phyloP scores from a whole-genome alignment of 92 coral and sea anemone genomes.

The Palythoa caribaeorum region DNA sequence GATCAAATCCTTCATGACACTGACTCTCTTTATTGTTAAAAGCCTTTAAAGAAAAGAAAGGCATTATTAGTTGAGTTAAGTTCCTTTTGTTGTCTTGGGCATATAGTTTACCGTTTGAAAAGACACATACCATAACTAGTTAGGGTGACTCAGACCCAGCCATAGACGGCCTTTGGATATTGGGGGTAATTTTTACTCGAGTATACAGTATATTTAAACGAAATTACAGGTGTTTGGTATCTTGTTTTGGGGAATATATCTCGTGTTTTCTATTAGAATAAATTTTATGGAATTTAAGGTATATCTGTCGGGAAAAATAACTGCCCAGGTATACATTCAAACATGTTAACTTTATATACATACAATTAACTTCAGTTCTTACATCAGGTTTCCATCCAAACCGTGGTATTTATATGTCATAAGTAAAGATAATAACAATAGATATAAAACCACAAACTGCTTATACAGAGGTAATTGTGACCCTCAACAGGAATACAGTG shows the following conservation, averaged over 20 bases:
- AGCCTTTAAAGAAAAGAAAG: conserved; percentile 15
- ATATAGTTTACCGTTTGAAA: neutral
- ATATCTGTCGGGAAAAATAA: neutral
- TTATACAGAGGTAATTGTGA: conserved; percentile 1
- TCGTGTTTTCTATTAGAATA: neutral
- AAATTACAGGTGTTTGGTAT: conserved; percentile 1
- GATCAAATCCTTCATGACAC: conserved; percentile 49
- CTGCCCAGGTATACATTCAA: conserved; percentile 5
- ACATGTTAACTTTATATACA: neutral
- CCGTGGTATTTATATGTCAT: neutral
- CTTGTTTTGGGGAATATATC: neutral
- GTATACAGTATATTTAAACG: neutral
- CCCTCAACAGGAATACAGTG: too few species aligned
- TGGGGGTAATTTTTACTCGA: conserved; percentile 1
- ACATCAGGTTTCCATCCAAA: conserved; percentile 18
- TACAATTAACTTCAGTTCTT: conserved; percentile 11
- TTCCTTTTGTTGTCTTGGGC: conserved; percentile 11
- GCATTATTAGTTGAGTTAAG: conserved; percentile 7
- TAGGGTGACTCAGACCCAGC: neutral
- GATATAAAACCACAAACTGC: conserved; percentile 11
- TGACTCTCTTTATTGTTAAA: conserved; percentile 21
- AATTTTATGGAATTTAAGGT: conserved; percentile 14
- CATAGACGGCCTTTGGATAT: neutral
- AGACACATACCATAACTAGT: neutral
- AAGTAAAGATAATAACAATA: conserved; percentile 2